Base-by-base conservation (phyloP, 2,888 invertebrate genomes). In the Petrolisthes manimaculis region DNA sequence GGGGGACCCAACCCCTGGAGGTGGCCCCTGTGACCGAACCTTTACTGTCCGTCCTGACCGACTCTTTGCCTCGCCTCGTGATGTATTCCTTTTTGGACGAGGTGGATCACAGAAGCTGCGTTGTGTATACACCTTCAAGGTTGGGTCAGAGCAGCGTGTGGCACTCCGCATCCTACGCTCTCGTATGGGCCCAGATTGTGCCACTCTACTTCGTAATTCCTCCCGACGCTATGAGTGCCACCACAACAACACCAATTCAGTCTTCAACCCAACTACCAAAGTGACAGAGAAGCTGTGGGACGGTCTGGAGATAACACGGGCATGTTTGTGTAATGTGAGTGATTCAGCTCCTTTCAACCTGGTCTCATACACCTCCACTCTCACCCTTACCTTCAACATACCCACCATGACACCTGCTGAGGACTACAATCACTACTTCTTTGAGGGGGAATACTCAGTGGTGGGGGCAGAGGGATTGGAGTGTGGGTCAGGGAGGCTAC, bases 51-150 rank as follows among this genome's bases (percentile, higher is more conserved):
- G 90, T 14, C 91, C 92, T 53, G 92, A 92, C 51, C 95, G 96
- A n/a, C 94, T 94, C 92, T 96, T 96, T 92, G 95, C 95, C 92
- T 96, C 96, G 53, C 96, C 96, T 8, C 94, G 95, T 92, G 96
- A 96, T 91, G 96, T 96, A 84, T 97, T 97, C 93, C 95, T 96
- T 92, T 97, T 96, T 92, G 97, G 97, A 3, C 94, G 97, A 92
- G 97, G 97, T 14, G 97, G 97, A 0, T 95, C 96, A 51, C 95
- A 95, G 92, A 96, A 96, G 92, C 93, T 97, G 85, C 95, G 95
- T 88, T 97, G 97, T 93, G 94, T 95, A 90, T 95, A 96, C 92
- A 95, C 96, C 92, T 96, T 96, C 92, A 96, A 96, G 93, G 95
- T 95, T 0, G 95, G 94, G 91, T 94, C 94, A 85, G 95, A 95